Evolutionary conservation across 2,888 invertebrate species (phyloP), one percentile per base, ranked within the genome.

Genomic region (Busseola fusca): DNA sequence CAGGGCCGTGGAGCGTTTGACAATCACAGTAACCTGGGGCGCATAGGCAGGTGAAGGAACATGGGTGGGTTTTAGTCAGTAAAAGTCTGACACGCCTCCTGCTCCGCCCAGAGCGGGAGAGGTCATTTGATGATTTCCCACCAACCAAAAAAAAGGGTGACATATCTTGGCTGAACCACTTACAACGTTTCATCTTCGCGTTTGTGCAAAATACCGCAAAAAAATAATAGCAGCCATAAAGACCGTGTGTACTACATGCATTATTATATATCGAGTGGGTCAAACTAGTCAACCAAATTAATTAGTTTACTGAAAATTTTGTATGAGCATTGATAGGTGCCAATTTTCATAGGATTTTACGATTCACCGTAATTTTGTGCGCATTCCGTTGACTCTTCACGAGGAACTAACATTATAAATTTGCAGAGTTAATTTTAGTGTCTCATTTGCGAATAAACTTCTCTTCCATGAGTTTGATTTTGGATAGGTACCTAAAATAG

Each of bases 171-270:
- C 5, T 34, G 0, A 34, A 34, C 5, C 34, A n/a, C 18, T 27
- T 21, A 76, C 52, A 54, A 50, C 56, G 21, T 64, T 57, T 30
- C 14, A 65, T 37, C n/a, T 63, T n/a, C 34, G 14, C 81, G 27
- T 57, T 67, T 66, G 72, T 70, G 54, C 59, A 75, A 75, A 69
- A 57, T 67, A 70, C 54, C 54, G 34, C 58, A 72, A 69, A 62
- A 74, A 70, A 83, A 81, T 71, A 81, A 78, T 83, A 73, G 42
- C 73, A 56, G 48, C 70, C 14, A 71, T 75, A 82, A 83, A 66
- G 58, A 74, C 37, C 37, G 1, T 34, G 34, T 34, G 21, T 25
- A 18, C 14, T 18, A 45, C 5, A 9, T 50, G 14, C 12, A n/a
- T 45, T 42, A 48, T 37, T 25, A 56, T 27, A 48, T 68, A 60